Base-by-base conservation (phyloP, 2,113 vertebrate species). In the Myrmecophaga tridactyla region DNA sequence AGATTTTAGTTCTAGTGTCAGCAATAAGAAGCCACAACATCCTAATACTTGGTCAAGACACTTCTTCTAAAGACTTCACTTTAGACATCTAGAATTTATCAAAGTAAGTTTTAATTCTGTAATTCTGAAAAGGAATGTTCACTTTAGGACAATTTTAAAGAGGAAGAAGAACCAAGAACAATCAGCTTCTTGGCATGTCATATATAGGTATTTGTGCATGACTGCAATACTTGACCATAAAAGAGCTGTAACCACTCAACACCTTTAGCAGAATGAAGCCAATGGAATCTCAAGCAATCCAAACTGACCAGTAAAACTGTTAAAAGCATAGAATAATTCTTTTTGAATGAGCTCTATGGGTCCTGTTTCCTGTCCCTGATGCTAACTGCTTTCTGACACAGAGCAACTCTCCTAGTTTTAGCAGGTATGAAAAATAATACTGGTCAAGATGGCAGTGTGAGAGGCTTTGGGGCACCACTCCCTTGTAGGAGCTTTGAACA, bases 61-160 rank as follows among this genome's bases (percentile, higher is more conserved):
- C 75, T 76, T 88, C 67, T 58, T n/a, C n/a, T n/a, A 75, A 86
- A 51, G 78, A 21, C 7, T 90, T 78, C 58, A 23, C 65, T 77
- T 77, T 12, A 81, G 81, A 76, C 41, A 72, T 70, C 6, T 84
- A 58, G 25, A 91, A 75, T 53, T 91, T 82, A 73, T 75, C 27
- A 88, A 88, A 73, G 51, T 82, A 90, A 92, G 65, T n/a, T 60
- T 36, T 76, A 77, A 82, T 88, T 93, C 89, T 84, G 3, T 87
- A 83, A 76, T 12, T 78, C 48, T 21, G 36, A 63, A 43, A 58
- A 92, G 56, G 15, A 53, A 65, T 1, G 9, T 4, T 95, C 21
- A 67, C 51, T 60, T 81, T 78, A 1, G 23, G 34, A 46, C 29
- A 88, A 23, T 76, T 88, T 87, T 81, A 83, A 97, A 89, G n/a